Conservation (phyloP, 2,797 vertebrate genomes). For the Karalla daura region DNA sequence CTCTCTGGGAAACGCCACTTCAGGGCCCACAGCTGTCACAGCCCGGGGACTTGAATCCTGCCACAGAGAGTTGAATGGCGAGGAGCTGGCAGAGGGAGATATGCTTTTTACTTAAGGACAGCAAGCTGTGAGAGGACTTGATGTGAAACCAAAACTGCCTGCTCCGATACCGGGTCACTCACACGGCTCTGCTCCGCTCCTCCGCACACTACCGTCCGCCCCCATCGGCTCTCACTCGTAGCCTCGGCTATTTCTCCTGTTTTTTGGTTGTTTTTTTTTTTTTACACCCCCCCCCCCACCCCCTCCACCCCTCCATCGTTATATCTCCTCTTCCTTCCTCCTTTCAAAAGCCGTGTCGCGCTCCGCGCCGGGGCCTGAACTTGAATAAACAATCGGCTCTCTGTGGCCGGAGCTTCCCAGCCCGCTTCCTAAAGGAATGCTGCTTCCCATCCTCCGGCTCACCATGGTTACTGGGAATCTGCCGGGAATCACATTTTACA, state of each 20-base stretch:
- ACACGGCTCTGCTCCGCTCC: constrained; percentile 21
- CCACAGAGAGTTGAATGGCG: constrained; percentile 87
- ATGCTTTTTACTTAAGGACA: constrained; percentile 86
- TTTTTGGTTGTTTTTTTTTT: constrained; percentile 42
- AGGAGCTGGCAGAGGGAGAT: constrained; percentile 86
- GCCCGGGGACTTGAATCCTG: constrained; percentile 86
- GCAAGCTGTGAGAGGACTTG: constrained; percentile 87
- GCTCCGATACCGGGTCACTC: constrained; percentile 56
- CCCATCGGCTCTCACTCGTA: constrained; percentile 3
- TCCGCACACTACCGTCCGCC: neutral
- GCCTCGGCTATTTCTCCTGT: constrained; percentile 41
- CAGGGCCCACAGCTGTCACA: constrained; percentile 88
- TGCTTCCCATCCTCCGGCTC: constrained; percentile 83
- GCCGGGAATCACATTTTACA: constrained; percentile 83
- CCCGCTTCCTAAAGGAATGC: constrained; percentile 89
- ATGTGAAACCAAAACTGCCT: constrained; percentile 86
- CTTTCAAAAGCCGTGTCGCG: constrained; percentile 62
- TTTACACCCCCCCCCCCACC: neutral
- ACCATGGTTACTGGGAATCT: constrained; percentile 92
- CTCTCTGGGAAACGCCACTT: constrained; percentile 90
- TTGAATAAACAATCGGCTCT: constrained; percentile 92
- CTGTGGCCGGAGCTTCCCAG: constrained; percentile 84
- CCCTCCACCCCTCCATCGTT: constrained; percentile 9
- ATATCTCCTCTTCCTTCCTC: constrained; percentile 29
- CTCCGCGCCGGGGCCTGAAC: constrained; percentile 80